phyloP scores from a whole-genome alignment of 2,797 vertebrate genomes.

The Perodicticus potto region DNA sequence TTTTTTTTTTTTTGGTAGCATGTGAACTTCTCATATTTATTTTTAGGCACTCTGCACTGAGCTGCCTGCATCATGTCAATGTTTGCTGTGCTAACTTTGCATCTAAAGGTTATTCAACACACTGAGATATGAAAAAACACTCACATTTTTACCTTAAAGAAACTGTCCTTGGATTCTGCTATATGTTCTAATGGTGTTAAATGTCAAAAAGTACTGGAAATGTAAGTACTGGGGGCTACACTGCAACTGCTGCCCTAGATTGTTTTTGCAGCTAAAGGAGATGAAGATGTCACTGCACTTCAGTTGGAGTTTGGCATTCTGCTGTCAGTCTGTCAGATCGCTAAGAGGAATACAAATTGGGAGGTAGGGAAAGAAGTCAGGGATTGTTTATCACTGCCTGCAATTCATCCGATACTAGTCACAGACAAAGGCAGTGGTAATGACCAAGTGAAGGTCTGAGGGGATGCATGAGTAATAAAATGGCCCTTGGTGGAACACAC shows the following conservation, averaged over 20 bases:
- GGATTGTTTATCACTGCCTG: background rate
- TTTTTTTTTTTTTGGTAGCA: slow-evolving; percentile 66
- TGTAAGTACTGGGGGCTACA: slow-evolving; percentile 48
- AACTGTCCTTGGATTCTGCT: slow-evolving; percentile 82
- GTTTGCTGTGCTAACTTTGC: slow-evolving; percentile 85
- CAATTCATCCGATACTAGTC: background rate
- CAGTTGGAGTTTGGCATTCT: slow-evolving; percentile 52
- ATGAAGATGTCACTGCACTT: slow-evolving; percentile 66
- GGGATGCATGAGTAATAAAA: background rate
- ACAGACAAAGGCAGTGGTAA: background rate
- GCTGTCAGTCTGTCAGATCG: slow-evolving; percentile 76
- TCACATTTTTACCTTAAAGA: slow-evolving; percentile 82
- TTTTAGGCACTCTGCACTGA: slow-evolving; percentile 84
- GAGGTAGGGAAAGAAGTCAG: slow-evolving; percentile 68
- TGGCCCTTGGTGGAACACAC: background rate
- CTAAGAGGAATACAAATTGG: slow-evolving; percentile 74
- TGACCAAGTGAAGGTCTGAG: accelerated
- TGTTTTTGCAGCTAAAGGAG: slow-evolving; percentile 68
- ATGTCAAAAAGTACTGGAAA: slow-evolving; percentile 75
- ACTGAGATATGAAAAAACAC: slow-evolving; percentile 82
- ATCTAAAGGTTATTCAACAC: slow-evolving; percentile 87
- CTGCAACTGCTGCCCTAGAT: slow-evolving; percentile 63
- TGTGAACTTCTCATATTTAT: slow-evolving; percentile 86
- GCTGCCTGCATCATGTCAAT: slow-evolving; percentile 83
- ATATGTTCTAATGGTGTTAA: slow-evolving; percentile 83